Evolutionary conservation across 2,888 invertebrate species (phyloP).

Genomic region (Drepana falcataria): DNA sequence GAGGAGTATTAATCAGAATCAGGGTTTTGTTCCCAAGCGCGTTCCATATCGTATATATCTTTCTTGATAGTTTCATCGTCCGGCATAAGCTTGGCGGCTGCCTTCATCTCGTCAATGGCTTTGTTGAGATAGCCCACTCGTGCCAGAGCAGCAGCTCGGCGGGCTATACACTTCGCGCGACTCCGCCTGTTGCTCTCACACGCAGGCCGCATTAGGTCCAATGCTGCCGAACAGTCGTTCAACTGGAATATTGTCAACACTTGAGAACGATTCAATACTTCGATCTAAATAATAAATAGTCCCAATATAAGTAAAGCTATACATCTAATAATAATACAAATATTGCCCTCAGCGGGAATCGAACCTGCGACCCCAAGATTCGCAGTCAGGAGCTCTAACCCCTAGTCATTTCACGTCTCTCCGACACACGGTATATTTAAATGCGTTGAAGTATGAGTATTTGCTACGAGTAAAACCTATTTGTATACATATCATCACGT

Average conservation of each 20-base stretch:
- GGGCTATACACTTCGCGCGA: slow-evolving; percentile 84
- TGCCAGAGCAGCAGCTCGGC: slow-evolving; percentile 86
- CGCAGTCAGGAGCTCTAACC: too few relatives aligned
- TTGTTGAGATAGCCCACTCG: slow-evolving; percentile 83
- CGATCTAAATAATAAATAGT: neutral
- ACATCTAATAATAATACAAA: too few relatives aligned
- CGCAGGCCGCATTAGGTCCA: slow-evolving; percentile 86
- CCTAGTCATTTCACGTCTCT: too few relatives aligned
- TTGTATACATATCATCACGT: too few relatives aligned
- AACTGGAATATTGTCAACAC: slow-evolving; percentile 31
- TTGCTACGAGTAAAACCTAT: too few relatives aligned
- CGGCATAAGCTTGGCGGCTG: slow-evolving; percentile 83
- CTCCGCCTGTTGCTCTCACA: slow-evolving; percentile 84
- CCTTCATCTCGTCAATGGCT: slow-evolving; percentile 86
- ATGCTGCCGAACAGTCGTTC: slow-evolving; percentile 81
- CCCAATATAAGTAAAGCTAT: neutral
- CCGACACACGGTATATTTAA: too few relatives aligned
- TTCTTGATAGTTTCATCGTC: slow-evolving; percentile 79
- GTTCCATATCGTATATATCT: slow-evolving; percentile 84
- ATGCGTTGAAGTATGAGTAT: too few relatives aligned
- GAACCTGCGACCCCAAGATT: too few relatives aligned
- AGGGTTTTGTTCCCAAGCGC: slow-evolving; percentile 88
- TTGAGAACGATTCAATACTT: neutral
- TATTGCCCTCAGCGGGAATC: too few relatives aligned
- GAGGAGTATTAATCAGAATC: slow-evolving; percentile 67